Conservation (phyloP, 2,797 vertebrate species). For the Sparus aurata region DNA sequence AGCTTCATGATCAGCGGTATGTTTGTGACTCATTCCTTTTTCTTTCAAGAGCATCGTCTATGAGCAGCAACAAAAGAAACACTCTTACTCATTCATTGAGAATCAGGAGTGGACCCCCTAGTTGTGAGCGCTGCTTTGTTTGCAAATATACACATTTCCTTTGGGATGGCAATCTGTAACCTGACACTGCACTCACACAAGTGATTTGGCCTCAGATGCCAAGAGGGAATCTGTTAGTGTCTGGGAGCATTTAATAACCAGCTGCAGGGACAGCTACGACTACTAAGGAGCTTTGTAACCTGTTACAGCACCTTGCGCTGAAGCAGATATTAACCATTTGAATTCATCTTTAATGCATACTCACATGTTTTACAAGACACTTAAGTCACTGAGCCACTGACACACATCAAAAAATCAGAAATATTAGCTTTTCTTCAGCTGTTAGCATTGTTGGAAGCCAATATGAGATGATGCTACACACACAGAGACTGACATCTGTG, state of each 20-base stretch:
- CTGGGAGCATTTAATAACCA: conserved; percentile 37
- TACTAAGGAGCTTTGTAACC: background rate
- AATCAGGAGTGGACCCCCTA: background rate
- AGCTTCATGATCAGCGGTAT: background rate
- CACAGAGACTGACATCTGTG: no score
- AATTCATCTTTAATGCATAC: conserved; percentile 19
- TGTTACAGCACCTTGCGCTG: conserved; percentile 14
- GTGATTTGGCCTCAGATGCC: conserved; percentile 32
- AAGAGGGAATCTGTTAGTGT: conserved; percentile 24
- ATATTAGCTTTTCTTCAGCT: background rate
- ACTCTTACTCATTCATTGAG: background rate
- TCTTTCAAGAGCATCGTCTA: background rate
- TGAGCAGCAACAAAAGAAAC: background rate
- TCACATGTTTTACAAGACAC: conserved; percentile 12
- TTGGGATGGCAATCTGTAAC: conserved; percentile 24
- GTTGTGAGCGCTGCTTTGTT: conserved; percentile 5
- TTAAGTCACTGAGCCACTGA: conserved; percentile 1
- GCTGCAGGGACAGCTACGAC: conserved; percentile 16
- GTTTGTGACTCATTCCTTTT: background rate
- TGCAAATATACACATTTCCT: conserved; percentile 29
- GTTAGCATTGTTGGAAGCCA: background rate
- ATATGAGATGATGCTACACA: background rate
- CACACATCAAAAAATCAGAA: background rate
- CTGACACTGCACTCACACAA: conserved; percentile 20
- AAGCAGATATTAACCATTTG: conserved; percentile 5